Base-by-base conservation (phyloP, 2,113 vertebrate genomes). In the Geococcyx californianus region DNA sequence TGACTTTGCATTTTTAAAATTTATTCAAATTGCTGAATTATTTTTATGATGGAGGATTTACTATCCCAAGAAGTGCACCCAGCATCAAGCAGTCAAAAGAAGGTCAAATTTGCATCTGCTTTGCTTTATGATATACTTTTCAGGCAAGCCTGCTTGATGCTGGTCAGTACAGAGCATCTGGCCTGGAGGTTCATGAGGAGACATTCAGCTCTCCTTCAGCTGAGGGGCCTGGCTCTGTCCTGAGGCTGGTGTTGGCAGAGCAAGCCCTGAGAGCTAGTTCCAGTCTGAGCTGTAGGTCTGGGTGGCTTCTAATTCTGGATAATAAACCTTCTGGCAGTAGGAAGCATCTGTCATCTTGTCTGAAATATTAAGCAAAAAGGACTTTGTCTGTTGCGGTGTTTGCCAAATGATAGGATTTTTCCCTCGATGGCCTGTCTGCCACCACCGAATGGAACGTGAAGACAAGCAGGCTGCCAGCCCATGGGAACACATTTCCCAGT, bases 381-480 rank as follows among this genome's bases (percentile, higher is more conserved):
- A 49, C 76, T 91, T 79, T 74, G 45, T 76, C 84, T 94, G 55
- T 74, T 79, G 70, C 66, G 68, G 28, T 19, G 31, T 76, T 93
- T 87, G 90, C 91, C 78, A 94, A 62, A 72, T 33, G 84, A 74
- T 40, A 49, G 87, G 75, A 29, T 68, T 20, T 90, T 96, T 95
- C 95, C 72, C 66, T 95, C 76, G 64, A 16, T 59, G 89, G 75
- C 73, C 62, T 91, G 36, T 81, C 91, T 93, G 81, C 69, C 81
- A 68, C 79, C 64, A n/a, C n/a, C n/a, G n/a, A n/a, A n/a, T 1
- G 44, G 42, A 74, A 74, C n/a, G 23, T 31, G 64, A 81, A 87
- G 81, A 62, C 84, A 77, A 74, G 93, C 90, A 88, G 67, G 49
- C 55, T 94, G 87, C 91, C 91, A 95, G 90, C 84, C 75, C 86